phyloP scores from a whole-genome alignment of 2,113 vertebrate genomes.

The Epinephelus fuscoguttatus region DNA sequence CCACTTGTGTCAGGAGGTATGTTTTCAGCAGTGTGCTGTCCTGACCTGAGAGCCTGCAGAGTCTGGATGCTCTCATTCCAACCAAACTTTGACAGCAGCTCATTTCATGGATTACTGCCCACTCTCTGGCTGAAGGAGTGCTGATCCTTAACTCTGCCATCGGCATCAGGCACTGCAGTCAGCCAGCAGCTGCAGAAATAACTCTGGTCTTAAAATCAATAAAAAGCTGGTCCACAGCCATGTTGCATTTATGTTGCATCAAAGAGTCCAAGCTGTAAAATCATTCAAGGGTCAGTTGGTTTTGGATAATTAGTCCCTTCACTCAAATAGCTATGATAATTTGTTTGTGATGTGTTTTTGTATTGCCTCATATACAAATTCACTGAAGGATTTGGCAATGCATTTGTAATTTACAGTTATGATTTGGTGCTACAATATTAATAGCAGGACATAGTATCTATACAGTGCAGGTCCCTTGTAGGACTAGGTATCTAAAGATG shows the following conservation, averaged over 20 bases:
- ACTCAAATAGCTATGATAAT: background rate
- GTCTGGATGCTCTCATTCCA: constrained; percentile 18
- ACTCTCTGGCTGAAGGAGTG: constrained; percentile 17
- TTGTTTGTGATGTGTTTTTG: background rate
- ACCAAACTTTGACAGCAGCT: constrained; percentile 38
- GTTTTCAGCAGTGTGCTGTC: constrained; percentile 25
- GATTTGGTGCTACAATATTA: background rate
- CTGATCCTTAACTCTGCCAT: constrained; percentile 10
- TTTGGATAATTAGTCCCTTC: background rate
- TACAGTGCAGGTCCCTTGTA: too few species aligned
- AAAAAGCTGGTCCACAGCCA: constrained; percentile 8
- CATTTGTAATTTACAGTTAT: background rate
- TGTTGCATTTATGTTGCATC: background rate
- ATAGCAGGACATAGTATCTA: too few species aligned
- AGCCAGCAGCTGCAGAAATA: constrained; percentile 20
- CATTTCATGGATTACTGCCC: constrained; percentile 59
- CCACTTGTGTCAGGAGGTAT: too few species aligned
- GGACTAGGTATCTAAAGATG: too few species aligned
- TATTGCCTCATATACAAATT: background rate
- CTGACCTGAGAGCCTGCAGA: constrained; percentile 12
- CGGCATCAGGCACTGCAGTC: constrained; percentile 13
- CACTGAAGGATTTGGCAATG: background rate
- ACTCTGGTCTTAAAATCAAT: constrained; percentile 36
- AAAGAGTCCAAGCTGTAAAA: constrained; percentile 14
- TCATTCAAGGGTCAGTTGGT: constrained; percentile 19